phyloP scores from a whole-genome alignment of 2,888 invertebrate species.

The Serrognathus titanus region DNA sequence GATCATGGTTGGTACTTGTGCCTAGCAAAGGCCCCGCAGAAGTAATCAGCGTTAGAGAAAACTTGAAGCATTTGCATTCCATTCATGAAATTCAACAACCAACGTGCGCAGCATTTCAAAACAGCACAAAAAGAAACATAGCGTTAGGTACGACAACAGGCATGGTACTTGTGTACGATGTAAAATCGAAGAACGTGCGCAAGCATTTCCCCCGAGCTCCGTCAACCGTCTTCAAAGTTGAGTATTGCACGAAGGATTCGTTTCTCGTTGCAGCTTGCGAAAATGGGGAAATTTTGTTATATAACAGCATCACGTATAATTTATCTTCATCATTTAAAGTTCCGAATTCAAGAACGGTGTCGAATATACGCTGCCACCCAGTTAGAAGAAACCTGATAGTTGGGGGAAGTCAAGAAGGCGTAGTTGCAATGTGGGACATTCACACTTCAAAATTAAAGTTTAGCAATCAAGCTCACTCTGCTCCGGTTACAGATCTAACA shows the following conservation, averaged over 20 bases:
- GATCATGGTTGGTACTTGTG: slow-evolving; percentile 43
- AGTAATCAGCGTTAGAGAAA: slow-evolving; percentile 41
- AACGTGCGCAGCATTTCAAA: slow-evolving; percentile 43
- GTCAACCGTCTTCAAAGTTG: slow-evolving; percentile 36
- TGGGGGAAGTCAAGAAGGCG: slow-evolving; percentile 44
- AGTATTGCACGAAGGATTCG: slow-evolving; percentile 41
- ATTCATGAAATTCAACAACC: slow-evolving; percentile 41
- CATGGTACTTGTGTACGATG: slow-evolving; percentile 42
- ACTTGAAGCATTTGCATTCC: slow-evolving; percentile 38
- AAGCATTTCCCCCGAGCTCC: slow-evolving; percentile 37
- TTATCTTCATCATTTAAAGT: slow-evolving; percentile 36
- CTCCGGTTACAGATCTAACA: slow-evolving; percentile 56
- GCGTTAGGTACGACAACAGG: slow-evolving; percentile 41
- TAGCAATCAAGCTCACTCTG: slow-evolving; percentile 49
- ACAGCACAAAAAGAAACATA: slow-evolving; percentile 39
- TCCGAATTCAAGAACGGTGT: slow-evolving; percentile 40
- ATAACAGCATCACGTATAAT: slow-evolving; percentile 37
- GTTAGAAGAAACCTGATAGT: slow-evolving; percentile 39
- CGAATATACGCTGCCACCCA: slow-evolving; percentile 38
- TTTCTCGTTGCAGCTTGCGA: slow-evolving; percentile 41
- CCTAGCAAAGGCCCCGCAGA: slow-evolving; percentile 41
- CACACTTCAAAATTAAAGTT: slow-evolving; percentile 38
- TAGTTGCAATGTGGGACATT: slow-evolving; percentile 45
- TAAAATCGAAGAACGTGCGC: slow-evolving; percentile 38
- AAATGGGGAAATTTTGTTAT: slow-evolving; percentile 41